phyloP scores from a whole-genome alignment of 1,140 invertebrate species.

The Rhagoletis zephyria region DNA sequence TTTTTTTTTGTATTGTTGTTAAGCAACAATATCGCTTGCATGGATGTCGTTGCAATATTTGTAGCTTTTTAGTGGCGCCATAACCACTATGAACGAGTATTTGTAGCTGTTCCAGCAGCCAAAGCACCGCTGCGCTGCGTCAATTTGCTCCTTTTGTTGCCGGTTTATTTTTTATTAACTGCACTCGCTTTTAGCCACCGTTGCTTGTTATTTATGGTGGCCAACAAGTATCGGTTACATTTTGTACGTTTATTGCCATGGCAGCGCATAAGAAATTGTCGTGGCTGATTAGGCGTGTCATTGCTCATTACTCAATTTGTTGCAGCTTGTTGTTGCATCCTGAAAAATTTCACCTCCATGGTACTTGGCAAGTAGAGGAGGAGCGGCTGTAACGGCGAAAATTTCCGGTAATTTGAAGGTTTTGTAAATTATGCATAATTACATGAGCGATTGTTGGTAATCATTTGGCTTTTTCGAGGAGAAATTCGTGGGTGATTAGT shows the following conservation, averaged over 20 bases:
- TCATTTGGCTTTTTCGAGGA: neutral
- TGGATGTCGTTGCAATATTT: neutral
- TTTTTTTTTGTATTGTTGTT: neutral
- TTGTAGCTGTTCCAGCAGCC: too few relatives aligned
- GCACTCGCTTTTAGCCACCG: neutral
- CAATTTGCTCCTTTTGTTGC: neutral
- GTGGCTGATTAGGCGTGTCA: constrained; percentile 47
- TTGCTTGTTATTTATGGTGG: constrained; percentile 14
- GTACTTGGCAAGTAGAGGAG: neutral
- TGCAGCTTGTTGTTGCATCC: neutral
- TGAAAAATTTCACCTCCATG: constrained; percentile 29
- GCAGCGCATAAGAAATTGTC: constrained; percentile 25
- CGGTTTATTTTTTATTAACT: neutral
- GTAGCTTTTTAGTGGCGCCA: neutral
- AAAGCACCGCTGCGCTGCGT: too few relatives aligned
- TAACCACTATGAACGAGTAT: too few relatives aligned
- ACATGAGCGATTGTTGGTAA: neutral
- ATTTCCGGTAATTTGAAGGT: constrained; percentile 42
- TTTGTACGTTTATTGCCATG: neutral
- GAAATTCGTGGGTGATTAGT: constrained; percentile 2
- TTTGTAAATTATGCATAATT: constrained; percentile 42
- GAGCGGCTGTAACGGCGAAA: neutral
- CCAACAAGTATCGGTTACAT: constrained; percentile 47
- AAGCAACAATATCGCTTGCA: neutral
- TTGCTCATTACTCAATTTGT: constrained; percentile 50